A percentile compares a stretch with the other conserved stretches of the same genome.
Evolutionary conservation across 2,888 invertebrate genomes (phyloP).

Genomic region (Oligia fasciuncula): DNA sequence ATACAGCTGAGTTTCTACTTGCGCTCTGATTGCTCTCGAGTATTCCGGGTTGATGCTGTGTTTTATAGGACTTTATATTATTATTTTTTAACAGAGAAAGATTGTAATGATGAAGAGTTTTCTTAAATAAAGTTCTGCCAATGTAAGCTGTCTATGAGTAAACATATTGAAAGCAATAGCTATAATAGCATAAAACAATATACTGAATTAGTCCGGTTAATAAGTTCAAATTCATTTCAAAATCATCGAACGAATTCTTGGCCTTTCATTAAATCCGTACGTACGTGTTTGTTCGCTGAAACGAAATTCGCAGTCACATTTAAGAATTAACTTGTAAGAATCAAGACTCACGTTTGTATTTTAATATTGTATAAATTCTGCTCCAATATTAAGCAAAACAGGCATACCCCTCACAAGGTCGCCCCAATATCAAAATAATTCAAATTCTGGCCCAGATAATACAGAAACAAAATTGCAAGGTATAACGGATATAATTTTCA

Average conservation of each 20-base stretch:
- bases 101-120: background rate
- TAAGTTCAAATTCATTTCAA: background rate
- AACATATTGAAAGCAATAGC: background rate
- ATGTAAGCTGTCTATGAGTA: background rate
- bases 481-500: slow-evolving; percentile 35
- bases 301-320: background rate
- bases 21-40: slow-evolving; percentile 30
- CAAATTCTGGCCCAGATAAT: slow-evolving; percentile 10
- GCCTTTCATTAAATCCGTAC: fast-evolving
- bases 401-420: background rate
- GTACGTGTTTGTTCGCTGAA: background rate
- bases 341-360: background rate
- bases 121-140: background rate
- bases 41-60: background rate
- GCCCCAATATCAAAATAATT: slow-evolving; percentile 21
- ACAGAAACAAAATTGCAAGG: slow-evolving; percentile 29
- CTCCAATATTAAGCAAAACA: background rate
- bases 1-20: slow-evolving; percentile 37
- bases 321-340: background rate
- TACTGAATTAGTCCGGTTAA: too few species aligned
- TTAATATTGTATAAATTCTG: slow-evolving; percentile 2
- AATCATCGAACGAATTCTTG: background rate
- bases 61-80: background rate
- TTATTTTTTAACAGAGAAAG: background rate
- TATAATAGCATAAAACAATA: too few species aligned